Evolutionary conservation across 2,113 vertebrate genomes (phyloP).

Genomic region (Sylvilagus bachmani): DNA sequence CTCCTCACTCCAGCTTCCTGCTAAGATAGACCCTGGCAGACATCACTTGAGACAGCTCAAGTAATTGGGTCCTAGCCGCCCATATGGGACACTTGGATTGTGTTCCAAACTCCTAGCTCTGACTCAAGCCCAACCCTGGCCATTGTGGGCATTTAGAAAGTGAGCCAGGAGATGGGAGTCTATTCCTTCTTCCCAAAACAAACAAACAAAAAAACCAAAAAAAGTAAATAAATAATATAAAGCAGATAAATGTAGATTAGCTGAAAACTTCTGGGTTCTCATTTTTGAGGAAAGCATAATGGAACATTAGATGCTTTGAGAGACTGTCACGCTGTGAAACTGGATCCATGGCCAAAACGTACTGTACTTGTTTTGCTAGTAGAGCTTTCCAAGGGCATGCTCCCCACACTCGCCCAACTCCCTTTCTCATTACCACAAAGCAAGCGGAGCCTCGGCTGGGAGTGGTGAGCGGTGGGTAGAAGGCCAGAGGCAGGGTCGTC

Average conservation of each 20-base stretch:
- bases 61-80: no score
- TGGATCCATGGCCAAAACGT: background rate
- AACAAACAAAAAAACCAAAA: no score
- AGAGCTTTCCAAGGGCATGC: background rate
- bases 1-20: no score
- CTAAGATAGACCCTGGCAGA: no score
- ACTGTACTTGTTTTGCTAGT: background rate
- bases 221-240: background rate
- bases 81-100: no score
- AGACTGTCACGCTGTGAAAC: background rate
- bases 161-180: no score
- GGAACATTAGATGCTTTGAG: slow-evolving; percentile 27
- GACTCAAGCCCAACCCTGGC: no score
- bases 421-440: background rate
- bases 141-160: no score
- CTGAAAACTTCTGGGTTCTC: slow-evolving; percentile 40
- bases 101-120: no score
- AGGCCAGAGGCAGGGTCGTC: background rate
- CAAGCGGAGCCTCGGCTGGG: background rate
- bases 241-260: background rate
- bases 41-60: no score
- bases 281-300: background rate
- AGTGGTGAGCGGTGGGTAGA: background rate
- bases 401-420: background rate
- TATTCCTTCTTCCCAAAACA: no score